phyloP scores from a whole-genome alignment of 2,113 vertebrate species.

The Suricata suricatta region DNA sequence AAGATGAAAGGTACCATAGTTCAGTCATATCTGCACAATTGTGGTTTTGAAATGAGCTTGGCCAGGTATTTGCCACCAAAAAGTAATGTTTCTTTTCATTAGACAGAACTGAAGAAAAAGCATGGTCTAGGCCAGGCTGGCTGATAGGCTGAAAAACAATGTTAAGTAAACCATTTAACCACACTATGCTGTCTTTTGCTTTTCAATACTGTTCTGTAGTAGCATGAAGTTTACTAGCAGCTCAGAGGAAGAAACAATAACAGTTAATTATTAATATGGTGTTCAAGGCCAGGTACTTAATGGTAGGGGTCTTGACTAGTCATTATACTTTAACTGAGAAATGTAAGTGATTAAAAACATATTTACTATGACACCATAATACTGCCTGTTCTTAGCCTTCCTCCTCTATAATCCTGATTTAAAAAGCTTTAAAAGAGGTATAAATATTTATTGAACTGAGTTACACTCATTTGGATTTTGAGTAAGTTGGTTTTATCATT shows the following conservation, averaged over 20 bases:
- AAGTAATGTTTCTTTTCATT: not conserved
- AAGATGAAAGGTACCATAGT: not conserved
- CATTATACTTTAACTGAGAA: slow-evolving; percentile 12
- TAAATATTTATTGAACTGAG: not conserved
- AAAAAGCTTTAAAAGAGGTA: not conserved
- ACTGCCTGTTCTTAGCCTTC: not conserved
- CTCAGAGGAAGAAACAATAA: not conserved
- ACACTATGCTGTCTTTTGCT: not conserved
- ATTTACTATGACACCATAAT: not conserved
- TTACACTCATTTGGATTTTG: not conserved
- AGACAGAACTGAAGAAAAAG: not conserved
- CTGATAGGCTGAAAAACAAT: not conserved
- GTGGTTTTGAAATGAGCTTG: not conserved
- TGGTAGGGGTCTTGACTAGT: not conserved
- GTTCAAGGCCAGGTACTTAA: not conserved
- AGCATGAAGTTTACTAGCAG: not conserved
- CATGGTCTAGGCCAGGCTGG: not conserved
- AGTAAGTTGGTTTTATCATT: not conserved
- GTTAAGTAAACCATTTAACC: not conserved
- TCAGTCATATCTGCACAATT: not conserved
- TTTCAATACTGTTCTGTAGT: not conserved
- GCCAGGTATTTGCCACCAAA: not conserved
- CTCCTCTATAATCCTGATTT: not conserved
- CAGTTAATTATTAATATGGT: not conserved
- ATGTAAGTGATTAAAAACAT: slow-evolving; percentile 1